Evolutionary conservation across 1,140 invertebrate species (phyloP), one percentile per base, ranked within the genome.

Genomic region (Zaprionus kolodkinae): DNA sequence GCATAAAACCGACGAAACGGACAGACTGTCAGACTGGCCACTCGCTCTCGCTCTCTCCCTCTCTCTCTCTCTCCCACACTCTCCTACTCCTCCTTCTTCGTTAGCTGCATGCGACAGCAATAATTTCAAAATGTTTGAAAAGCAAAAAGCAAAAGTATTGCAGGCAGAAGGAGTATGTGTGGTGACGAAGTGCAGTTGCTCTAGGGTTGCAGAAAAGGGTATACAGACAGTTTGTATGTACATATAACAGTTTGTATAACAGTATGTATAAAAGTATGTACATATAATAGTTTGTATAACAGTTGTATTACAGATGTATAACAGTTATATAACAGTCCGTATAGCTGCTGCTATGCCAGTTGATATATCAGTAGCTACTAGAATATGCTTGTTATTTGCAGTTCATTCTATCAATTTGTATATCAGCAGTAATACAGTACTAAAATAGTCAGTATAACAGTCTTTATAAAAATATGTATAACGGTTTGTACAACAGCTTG

Each of bases 71-170:
- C 15, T 21, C 1, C 7, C 3, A 7, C 36, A 11, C 38, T n/a
- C n/a, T 56, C 30, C 13, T 25, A 36, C 40, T n/a, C n/a, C 2
- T 50, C 27, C 27, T 30, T 30, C 27, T 30, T 6, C 27, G 27
- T 30, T 30, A 30, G 59, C 70, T 81, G 78, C 54, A 60, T 73
- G 80, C 84, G 73, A 79, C 76, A 88, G 80, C 84, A 83, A 84
- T 84, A 88, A 81, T 81, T 88, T 84, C 71, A 70, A 72, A 83
- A 74, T 66, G 56, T 75, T 72, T 81, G 69, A 75, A 61, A 65
- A 81, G 45, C 45, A 81, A 71, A 66, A 67, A 59, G 33, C 52
- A 73, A 74, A 59, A 59, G 62, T 61, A 11, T 59, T 17, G 38
- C 15, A 25, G 15, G 21, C 15, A 56, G 10, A 60, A 3, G 45